Percentiles rank a stretch among this genome's conserved stretches.
Conservation (phyloP, 2,797 vertebrate species). For the Rhinatrema bivittatum region DNA sequence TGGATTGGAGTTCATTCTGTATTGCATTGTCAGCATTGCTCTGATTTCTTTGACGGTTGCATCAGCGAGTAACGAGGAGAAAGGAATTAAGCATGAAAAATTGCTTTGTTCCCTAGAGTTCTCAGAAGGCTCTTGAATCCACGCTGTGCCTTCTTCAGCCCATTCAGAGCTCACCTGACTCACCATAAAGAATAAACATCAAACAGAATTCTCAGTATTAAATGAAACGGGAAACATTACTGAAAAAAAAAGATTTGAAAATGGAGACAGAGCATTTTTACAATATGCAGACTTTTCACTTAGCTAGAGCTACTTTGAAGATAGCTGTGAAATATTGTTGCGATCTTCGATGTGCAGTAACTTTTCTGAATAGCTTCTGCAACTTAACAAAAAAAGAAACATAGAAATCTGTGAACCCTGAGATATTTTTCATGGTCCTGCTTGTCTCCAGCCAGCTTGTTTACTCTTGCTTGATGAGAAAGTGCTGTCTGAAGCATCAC, state of each 20-base stretch:
- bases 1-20: slow-evolving; percentile 40
- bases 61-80: slow-evolving; percentile 52
- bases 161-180: slow-evolving; percentile 30
- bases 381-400: too few species aligned
- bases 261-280: slow-evolving; percentile 25
- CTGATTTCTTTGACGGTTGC: slow-evolving; percentile 43
- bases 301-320: too few species aligned
- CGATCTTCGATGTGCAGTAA: too few species aligned
- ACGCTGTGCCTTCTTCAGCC: slow-evolving; percentile 28
- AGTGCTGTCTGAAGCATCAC: too few species aligned
- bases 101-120: slow-evolving; percentile 36
- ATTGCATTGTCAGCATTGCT: slow-evolving; percentile 48
- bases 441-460: too few species aligned
- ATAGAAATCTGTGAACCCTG: too few species aligned
- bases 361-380: too few species aligned
- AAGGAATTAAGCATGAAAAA: slow-evolving; percentile 59
- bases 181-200: slow-evolving; percentile 30
- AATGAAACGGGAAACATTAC: slow-evolving; percentile 11
- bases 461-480: too few species aligned
- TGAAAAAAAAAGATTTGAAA: slow-evolving; percentile 26
- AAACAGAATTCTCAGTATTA: slow-evolving; percentile 25
- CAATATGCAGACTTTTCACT: slow-evolving; percentile 24
- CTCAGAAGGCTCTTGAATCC: slow-evolving; percentile 24
- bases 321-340: too few species aligned
- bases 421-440: too few species aligned